These are phyloP conservation scores for Camponotus fellah DNA, from an alignment of 2,888 invertebrate genomes.

Conservation along the genomic window DNA sequence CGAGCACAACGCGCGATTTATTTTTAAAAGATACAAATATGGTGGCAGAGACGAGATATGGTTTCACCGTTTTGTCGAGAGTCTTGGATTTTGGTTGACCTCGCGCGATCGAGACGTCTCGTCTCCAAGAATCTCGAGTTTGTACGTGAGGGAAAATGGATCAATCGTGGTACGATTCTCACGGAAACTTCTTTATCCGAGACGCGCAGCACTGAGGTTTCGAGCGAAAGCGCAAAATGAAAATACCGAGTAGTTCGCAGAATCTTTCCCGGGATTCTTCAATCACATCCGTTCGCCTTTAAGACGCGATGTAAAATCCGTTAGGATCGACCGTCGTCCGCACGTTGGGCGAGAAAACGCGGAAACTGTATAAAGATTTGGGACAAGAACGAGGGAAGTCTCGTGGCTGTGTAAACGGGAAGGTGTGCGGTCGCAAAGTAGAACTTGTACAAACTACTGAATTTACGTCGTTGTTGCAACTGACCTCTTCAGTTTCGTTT, in stretches of 20 bases:
- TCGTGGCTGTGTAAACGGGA: neutral
- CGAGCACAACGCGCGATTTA: conserved; percentile 26
- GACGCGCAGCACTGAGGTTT: neutral
- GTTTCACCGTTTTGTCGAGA: neutral
- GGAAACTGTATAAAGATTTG: conserved; percentile 9
- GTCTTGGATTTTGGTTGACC: conserved; percentile 2
- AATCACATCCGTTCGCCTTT: neutral
- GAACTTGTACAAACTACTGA: neutral
- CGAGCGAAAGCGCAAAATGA: conserved; percentile 11
- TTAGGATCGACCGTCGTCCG: neutral
- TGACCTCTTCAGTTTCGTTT: neutral
- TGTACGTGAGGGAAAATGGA: conserved; percentile 24
- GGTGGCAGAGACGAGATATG: neutral
- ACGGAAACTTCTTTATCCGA: neutral
- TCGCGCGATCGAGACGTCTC: neutral
- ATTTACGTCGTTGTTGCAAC: neutral
- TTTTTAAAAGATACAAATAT: conserved; percentile 36
- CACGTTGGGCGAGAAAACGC: neutral
- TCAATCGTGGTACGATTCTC: conserved; percentile 31
- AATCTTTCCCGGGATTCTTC: neutral
- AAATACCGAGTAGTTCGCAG: conserved; percentile 3
- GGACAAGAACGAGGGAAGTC: neutral
- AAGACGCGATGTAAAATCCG: neutral
- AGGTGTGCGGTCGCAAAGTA: neutral
- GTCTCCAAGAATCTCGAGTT: conserved; percentile 9